Evolutionary conservation across 2,888 invertebrate genomes (phyloP), one percentile per base, ranked within the genome.

Genomic region (Heliconius hortense): DNA sequence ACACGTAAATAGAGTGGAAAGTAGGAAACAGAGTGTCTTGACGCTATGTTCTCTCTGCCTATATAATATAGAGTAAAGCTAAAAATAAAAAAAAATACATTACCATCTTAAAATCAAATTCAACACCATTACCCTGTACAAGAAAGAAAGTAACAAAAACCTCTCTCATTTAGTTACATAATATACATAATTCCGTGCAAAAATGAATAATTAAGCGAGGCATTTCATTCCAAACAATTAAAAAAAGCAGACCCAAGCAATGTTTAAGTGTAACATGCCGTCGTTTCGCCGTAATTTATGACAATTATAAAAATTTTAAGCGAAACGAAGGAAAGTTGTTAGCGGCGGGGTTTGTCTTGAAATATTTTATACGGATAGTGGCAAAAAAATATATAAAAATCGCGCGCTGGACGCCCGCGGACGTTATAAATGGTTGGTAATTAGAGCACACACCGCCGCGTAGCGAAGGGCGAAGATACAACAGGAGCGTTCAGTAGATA

Each of bases 361-460:
- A 88, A 88, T 86, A 86, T 88, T 87, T 87, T 85, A 85, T 84
- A 86, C 84, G 82, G 84, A 79, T 79, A 83, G 83, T 82, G 83
- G 81, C 79, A 88, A 90, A 90, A 89, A 90, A 66, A 66, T 66
- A 62, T 62, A 87, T 86, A 88, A 87, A 88, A 90, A 90, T 91
- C 90, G 88, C 85, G 88, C 85, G 88, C 85, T 86, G 88, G 89
- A 87, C 89, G 53, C 48, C 53, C 69, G 87, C 85, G 87, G 82
- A 80, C 86, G 89, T 91, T 89, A 90, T 90, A 90, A 90, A 92
- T 91, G 91, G 89, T 84, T 83, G 87, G 92, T 92, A 92, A 92
- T 92, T 92, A 92, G 90, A 85, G 84, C 87, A 85, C 85, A 87
- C 87, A 83, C 85, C 85, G 82, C 82, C 82, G 81, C 82, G 80